Percentiles rank a stretch among this genome's conserved stretches.
phyloP scores from a whole-genome alignment of 2,113 vertebrate species.

The Gorsachius goisagi region DNA sequence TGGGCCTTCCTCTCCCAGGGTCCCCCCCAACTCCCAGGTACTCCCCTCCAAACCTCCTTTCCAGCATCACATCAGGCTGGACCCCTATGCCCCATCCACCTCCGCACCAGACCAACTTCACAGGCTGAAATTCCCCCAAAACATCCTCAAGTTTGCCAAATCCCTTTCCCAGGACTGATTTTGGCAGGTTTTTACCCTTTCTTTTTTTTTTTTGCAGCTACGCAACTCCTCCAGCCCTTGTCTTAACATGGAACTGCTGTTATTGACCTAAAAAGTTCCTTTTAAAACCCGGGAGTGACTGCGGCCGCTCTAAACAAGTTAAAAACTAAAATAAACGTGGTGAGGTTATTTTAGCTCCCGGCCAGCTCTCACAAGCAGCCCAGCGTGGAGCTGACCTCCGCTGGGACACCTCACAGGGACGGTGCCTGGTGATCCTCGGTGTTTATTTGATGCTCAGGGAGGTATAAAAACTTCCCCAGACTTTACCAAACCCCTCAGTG shows the following conservation, averaged over 20 bases:
- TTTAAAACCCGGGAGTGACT: neutral
- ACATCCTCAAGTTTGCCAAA: neutral
- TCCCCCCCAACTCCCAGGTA: too few species aligned
- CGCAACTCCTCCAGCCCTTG: rapidly evolving
- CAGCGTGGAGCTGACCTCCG: rapidly evolving
- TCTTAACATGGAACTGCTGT: neutral
- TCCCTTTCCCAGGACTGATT: neutral
- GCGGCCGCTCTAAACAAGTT: rapidly evolving
- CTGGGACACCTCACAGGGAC: rapidly evolving
- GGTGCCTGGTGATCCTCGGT: too few species aligned
- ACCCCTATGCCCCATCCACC: too few species aligned
- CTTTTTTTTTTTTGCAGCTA: neutral
- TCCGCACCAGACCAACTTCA: neutral
- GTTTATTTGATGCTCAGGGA: neutral
- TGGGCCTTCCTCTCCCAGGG: too few species aligned
- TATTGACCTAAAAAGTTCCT: neutral
- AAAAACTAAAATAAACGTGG: neutral
- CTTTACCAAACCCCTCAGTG: neutral
- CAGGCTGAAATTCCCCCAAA: neutral
- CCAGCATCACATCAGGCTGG: too few species aligned
- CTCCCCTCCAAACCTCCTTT: too few species aligned
- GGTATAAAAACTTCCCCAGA: neutral
- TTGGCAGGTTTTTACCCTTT: neutral
- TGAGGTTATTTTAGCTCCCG: neutral
- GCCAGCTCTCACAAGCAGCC: neutral